Conservation (phyloP, 2,888 invertebrate genomes). For the Lasioglossum zephyrum region DNA sequence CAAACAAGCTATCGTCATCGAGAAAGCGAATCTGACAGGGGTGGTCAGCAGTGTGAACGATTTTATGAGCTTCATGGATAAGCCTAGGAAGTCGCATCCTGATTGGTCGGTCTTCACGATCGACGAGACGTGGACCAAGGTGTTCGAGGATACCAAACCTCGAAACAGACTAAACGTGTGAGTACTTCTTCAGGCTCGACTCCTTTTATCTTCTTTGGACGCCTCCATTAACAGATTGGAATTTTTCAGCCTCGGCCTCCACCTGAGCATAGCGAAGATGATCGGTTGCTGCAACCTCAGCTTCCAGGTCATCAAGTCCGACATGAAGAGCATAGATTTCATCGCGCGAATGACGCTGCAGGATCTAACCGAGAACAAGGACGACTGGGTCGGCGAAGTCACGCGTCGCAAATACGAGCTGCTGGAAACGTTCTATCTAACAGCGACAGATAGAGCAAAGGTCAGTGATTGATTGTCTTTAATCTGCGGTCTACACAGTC, state of each 20-base stretch:
- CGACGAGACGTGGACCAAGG: conserved; percentile 64
- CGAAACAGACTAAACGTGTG: conserved; percentile 72
- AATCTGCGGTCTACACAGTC: not conserved
- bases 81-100: conserved; percentile 57
- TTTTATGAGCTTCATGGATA: conserved; percentile 72
- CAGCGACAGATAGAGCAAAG: conserved; percentile 76
- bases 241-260: conserved; percentile 72
- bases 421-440: conserved; percentile 79
- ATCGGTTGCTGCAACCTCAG: conserved; percentile 73
- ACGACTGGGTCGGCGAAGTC: conserved; percentile 75
- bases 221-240: not conserved
- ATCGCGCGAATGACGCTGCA: conserved; percentile 72
- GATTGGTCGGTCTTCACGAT: conserved; percentile 71
- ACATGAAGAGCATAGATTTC: conserved; percentile 75
- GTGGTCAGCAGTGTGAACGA: conserved; percentile 67
- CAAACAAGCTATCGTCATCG: conserved; percentile 65
- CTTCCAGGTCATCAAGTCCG: conserved; percentile 73
- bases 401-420: conserved; percentile 71
- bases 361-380: conserved; percentile 70
- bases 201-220: not conserved
- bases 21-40: conserved; percentile 77
- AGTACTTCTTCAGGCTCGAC: conserved; percentile 35
- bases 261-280: conserved; percentile 75
- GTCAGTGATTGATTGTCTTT: conserved; percentile 55
- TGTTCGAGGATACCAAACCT: conserved; percentile 63